Conservation (phyloP, 1,140 invertebrate genomes). For the Ceratina calcarata region DNA sequence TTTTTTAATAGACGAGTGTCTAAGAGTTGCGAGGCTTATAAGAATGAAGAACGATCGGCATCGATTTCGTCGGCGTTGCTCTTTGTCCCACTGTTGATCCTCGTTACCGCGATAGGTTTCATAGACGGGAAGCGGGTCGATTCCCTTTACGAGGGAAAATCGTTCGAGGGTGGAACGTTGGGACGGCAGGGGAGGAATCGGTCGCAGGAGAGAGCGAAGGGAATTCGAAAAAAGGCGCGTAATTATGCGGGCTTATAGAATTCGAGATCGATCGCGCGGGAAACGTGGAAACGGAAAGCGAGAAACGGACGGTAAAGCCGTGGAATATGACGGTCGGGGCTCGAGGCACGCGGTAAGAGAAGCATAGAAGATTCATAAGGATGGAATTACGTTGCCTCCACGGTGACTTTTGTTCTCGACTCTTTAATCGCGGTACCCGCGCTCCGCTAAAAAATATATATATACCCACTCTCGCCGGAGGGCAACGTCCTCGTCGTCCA, state of each 20-base stretch:
- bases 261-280: constrained; percentile 26
- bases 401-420: constrained; percentile 44
- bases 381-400: constrained; percentile 46
- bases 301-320: background rate
- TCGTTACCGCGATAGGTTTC: background rate
- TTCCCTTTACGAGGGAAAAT: too few relatives aligned
- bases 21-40: too few relatives aligned
- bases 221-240: constrained; percentile 33
- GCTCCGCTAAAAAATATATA: constrained; percentile 45
- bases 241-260: constrained; percentile 44
- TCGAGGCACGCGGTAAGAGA: constrained; percentile 33
- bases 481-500: constrained; percentile 55
- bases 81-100: too few relatives aligned
- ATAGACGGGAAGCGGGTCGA: background rate
- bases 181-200: background rate
- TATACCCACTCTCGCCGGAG: constrained; percentile 13
- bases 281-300: background rate
- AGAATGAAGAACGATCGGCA: too few relatives aligned
- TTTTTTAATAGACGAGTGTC: too few relatives aligned
- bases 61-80: too few relatives aligned
- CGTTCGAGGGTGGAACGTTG: background rate
- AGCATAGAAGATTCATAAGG: constrained; percentile 50
- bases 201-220: background rate
- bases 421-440: constrained; percentile 45
- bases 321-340: constrained; percentile 16